Evolutionary conservation across 2,113 vertebrate species (phyloP), one percentile per base, ranked within the genome.

Genomic region (Trichechus manatus): DNA sequence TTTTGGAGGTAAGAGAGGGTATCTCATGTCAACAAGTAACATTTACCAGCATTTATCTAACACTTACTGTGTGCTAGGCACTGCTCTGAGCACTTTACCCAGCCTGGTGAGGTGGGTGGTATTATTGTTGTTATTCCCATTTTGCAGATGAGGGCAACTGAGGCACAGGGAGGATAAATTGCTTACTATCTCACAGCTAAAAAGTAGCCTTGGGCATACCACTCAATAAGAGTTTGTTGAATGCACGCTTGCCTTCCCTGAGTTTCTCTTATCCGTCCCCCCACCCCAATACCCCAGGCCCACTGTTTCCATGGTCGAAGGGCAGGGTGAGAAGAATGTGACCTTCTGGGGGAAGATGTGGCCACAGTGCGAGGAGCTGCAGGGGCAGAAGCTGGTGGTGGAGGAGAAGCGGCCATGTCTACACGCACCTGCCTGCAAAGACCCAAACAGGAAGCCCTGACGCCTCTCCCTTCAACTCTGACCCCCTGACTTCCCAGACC

Each of bases 311-410:
- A 4, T 36, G 17, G 89, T 98, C 0, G 92, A 97, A 97, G 97
- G 88, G n/a, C 81, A 96, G 42, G 97, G 72, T 33, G 89, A 95
- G 94, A 91, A 94, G 70, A 98, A 98, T 0, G 59, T 98, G 79
- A 97, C 89, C 59, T 98, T 98, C 90, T 98, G 95, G 95, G 98
- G 98, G 4, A 97, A 2, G 3, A 97, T 98, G 3, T 23, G 0
- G 0, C 3, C 92, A 36, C 1, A 0, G 22, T 98, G 98, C 4
- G 31, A 96, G 3, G 39, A 4, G 22, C 91, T 98, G 27, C 83
- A 98, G 15, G 96, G 96, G 1, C 66, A 98, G 91, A 74, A 4
- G 10, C 1, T 79, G 50, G 27, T 95, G 75, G 94, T 98, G 93
- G 94, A 95, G 56, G 98, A 98, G 87, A 92, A 82, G 74, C 31